Base-by-base conservation (phyloP, 1,140 invertebrate species). In the Thaumatotibia leucotreta region DNA sequence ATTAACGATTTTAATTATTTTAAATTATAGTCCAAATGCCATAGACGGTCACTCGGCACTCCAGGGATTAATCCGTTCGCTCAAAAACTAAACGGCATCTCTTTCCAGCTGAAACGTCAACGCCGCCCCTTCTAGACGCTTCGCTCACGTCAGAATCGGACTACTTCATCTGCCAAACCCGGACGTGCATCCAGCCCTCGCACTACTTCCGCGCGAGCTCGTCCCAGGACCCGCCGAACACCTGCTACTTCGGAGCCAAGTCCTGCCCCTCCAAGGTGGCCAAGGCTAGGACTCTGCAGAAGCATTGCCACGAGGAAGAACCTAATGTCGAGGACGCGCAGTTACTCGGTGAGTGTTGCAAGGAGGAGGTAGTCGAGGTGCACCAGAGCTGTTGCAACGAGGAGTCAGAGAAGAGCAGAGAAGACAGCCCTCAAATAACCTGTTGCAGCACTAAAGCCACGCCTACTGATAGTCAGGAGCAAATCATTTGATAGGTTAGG, bases 151-250 rank as follows among this genome's bases (percentile, higher is more conserved):
- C 84, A 0, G 84, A 88, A 24, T 82, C 87, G 0, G 86, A 88
- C 20, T 67, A 83, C 14, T 88, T 85, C 64, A 76, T 82, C 22
- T 90, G 88, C 64, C 81, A 80, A 50, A 90, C 88, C 11, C 75
- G 88, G 31, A 83, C 80, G 31, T 90, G 88, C 73, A 82, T 86
- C 6, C 84, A 87, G 65, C 88, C 88, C 1, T 88, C 88, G 9
- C 88, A 90, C 6, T 69, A 65, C 27, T 69, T 62, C 49, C 45
- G 27, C 3, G 66, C 62, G 2, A 64, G 35, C 49, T 45, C 61
- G 0, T 61, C 65, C 9, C 33, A 39, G 39, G 32, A 66, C 14
- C 58, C 68, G 0, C 70, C 75, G 20, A 69, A 70, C 35, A 79
- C 80, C 1, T 90, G 86, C 63, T 74, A 77, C 39, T 90, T 83